A percentile compares a stretch with the other conserved stretches of the same genome.
Conservation (phyloP, 2,113 vertebrate genomes). For the Pitta sordida region DNA sequence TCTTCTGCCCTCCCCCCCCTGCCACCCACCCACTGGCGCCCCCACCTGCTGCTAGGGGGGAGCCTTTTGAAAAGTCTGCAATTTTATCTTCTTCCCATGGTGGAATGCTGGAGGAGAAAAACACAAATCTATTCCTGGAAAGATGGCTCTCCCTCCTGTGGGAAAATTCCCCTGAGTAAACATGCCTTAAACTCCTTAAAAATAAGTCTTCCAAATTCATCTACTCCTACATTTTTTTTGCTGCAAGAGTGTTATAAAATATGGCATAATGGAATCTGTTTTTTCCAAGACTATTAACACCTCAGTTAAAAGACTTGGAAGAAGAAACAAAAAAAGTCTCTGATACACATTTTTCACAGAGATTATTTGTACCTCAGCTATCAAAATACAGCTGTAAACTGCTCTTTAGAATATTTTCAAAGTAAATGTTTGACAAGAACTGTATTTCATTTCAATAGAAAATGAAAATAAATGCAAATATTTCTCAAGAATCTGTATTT, state of each 20-base stretch:
- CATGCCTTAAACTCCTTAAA: too few relatives aligned
- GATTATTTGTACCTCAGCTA: not conserved
- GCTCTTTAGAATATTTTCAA: not conserved
- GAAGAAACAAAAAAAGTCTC: not conserved
- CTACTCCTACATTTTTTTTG: not conserved
- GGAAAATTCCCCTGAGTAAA: too few relatives aligned
- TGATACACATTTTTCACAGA: not conserved
- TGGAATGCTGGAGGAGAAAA: too few relatives aligned
- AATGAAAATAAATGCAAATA: not conserved
- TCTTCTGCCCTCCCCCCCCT: too few relatives aligned
- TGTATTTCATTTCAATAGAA: not conserved
- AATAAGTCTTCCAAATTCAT: too few relatives aligned
- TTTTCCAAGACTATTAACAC: not conserved
- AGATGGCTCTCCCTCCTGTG: too few relatives aligned
- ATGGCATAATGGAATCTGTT: not conserved
- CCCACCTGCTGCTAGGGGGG: too few relatives aligned
- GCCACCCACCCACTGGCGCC: too few relatives aligned
- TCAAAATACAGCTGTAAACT: not conserved
- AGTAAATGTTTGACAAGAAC: not conserved
- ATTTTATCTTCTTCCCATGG: too few relatives aligned
- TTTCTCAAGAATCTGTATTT: not conserved
- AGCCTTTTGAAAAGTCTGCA: too few relatives aligned
- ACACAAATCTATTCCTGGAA: too few relatives aligned
- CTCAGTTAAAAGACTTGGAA: not conserved
- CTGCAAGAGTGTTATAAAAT: not conserved